Evolutionary conservation across 2,888 invertebrate species (phyloP).

Genomic region (Dioctria rufipes): DNA sequence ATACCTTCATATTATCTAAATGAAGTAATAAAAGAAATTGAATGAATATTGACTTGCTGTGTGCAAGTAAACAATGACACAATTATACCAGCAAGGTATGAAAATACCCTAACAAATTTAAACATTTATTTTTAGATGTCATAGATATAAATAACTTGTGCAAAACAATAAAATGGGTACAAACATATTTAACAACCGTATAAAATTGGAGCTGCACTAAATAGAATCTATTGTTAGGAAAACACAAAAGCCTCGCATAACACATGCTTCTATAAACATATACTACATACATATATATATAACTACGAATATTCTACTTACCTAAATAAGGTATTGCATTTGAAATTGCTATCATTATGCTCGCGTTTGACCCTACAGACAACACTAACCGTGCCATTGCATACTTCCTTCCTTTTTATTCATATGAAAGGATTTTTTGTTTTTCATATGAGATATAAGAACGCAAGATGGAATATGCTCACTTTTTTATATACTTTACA

Average conservation of each 20-base stretch:
- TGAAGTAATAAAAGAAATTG: too few relatives aligned
- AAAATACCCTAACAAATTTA: too few relatives aligned
- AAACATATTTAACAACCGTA: too few relatives aligned
- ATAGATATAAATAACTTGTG: too few relatives aligned
- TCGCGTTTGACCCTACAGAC: slow-evolving; percentile 30
- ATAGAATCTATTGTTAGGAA: background rate
- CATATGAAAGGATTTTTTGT: background rate
- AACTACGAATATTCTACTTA: slow-evolving; percentile 50
- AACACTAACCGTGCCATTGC: slow-evolving; percentile 44
- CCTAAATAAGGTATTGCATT: slow-evolving; percentile 54
- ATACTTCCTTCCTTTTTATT: slow-evolving; percentile 37
- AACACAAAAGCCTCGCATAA: background rate
- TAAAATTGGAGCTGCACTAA: background rate
- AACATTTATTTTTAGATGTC: too few relatives aligned
- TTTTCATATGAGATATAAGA: background rate
- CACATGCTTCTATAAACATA: background rate
- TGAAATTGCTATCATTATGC: slow-evolving; percentile 52
- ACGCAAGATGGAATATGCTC: slow-evolving; percentile 24
- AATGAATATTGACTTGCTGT: too few relatives aligned
- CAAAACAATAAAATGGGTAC: too few relatives aligned
- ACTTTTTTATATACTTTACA: slow-evolving; percentile 13
- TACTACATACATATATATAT: background rate
- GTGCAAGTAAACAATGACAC: too few relatives aligned
- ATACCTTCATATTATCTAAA: too few relatives aligned
- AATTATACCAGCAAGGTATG: too few relatives aligned